Evolutionary conservation across 1,140 invertebrate genomes (phyloP).

Genomic region (Papilio polyxenes): DNA sequence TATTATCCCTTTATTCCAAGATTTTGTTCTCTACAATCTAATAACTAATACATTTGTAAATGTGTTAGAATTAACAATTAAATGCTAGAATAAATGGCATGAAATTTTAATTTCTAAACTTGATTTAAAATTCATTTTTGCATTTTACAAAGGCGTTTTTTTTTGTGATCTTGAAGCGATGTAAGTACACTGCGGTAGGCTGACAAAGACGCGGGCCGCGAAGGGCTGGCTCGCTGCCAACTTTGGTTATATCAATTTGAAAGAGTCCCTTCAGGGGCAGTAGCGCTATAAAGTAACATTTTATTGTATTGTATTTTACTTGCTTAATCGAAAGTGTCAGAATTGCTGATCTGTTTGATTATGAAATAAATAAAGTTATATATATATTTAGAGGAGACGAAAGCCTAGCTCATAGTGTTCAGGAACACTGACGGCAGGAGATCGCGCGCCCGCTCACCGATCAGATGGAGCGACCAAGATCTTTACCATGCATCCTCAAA

Average conservation of each 20-base stretch:
- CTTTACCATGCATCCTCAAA: too few relatives aligned
- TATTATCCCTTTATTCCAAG: too few relatives aligned
- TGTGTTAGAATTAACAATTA: too few relatives aligned
- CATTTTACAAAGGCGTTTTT: slow-evolving; percentile 7
- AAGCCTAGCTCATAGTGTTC: too few relatives aligned
- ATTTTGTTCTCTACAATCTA: too few relatives aligned
- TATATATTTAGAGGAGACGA: too few relatives aligned
- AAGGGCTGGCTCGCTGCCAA: slow-evolving; percentile 41
- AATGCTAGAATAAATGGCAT: too few relatives aligned
- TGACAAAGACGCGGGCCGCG: slow-evolving; percentile 41
- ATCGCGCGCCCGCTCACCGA: too few relatives aligned
- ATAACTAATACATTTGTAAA: too few relatives aligned
- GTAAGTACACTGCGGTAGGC: slow-evolving; percentile 30
- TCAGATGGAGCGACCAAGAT: too few relatives aligned
- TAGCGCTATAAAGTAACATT: slow-evolving; percentile 27
- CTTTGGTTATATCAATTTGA: slow-evolving; percentile 48
- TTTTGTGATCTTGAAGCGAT: neutral
- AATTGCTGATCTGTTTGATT: neutral
- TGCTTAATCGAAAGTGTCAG: slow-evolving; percentile 8
- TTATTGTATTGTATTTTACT: slow-evolving; percentile 32
- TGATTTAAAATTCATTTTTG: neutral
- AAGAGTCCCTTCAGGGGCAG: slow-evolving; percentile 39
- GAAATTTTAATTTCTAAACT: neutral
- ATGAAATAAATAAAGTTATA: too few relatives aligned
- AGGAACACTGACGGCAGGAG: too few relatives aligned